These are phyloP conservation scores for Volucella inanis DNA, from an alignment of 2,888 invertebrate species.

Conservation along the genomic window DNA sequence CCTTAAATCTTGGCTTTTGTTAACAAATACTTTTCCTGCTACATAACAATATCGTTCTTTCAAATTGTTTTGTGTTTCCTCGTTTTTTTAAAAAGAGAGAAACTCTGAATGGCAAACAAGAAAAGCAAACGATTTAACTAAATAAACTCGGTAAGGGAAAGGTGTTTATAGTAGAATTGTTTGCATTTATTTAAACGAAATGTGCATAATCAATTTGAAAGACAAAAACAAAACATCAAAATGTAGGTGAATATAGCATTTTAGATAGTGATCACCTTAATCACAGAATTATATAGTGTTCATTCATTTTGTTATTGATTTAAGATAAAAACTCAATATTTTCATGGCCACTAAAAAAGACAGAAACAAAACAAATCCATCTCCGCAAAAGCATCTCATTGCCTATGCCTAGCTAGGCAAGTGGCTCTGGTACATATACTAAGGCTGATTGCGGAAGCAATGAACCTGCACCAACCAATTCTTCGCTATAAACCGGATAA, in stretches of 20 bases:
- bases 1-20: no score
- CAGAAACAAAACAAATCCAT: conserved; percentile 41
- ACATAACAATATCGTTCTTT: background rate
- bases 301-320: conserved; percentile 38
- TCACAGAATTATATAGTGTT: conserved; percentile 22
- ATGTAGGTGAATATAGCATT: conserved; percentile 23
- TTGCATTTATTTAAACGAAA: background rate
- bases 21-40: background rate
- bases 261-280: conserved; percentile 38
- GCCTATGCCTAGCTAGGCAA: conserved; percentile 2
- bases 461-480: conserved; percentile 64
- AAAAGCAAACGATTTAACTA: background rate
- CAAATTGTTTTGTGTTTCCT: background rate
- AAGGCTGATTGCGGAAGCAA: conserved; percentile 62
- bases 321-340: conserved; percentile 28
- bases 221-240: conserved; percentile 31
- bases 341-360: conserved; percentile 44
- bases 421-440: background rate
- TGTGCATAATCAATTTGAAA: conserved; percentile 48
- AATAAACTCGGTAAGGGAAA: background rate
- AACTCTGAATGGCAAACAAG: background rate
- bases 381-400: conserved; percentile 26
- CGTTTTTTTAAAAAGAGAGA: background rate
- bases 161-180: background rate
- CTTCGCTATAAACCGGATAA: conserved; percentile 30